Evolutionary conservation across 1,140 invertebrate genomes (phyloP), one percentile per base, ranked within the genome.

Genomic region (Battus philenor): DNA sequence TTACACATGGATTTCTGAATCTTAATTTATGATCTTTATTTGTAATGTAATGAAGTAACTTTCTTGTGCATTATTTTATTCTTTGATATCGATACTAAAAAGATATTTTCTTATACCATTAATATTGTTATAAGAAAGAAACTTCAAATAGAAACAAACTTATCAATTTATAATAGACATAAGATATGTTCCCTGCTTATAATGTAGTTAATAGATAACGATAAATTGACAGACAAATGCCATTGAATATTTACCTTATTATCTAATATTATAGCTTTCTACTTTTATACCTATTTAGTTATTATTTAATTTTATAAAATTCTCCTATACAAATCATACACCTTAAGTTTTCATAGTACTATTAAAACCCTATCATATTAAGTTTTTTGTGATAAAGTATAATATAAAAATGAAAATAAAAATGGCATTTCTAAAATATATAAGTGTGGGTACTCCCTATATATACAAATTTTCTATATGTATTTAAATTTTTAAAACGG

Each of bases 401-500:
- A 30, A 1, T 11, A 6, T 11, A 11, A 11, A 11, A 10, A 11
- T 11, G 10, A 11, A 11, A 10, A 11, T 30, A 13, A 29, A n/a
- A n/a, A n/a, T n/a, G n/a, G n/a, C n/a, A n/a, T n/a, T n/a, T n/a
- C n/a, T n/a, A n/a, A n/a, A n/a, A n/a, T n/a, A n/a, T 29, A 41
- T 41, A 10, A 41, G 29, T 41, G 16, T 41, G 9, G 55, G 50
- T 54, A 59, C 62, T 54, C 61, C 53, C 50, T 36, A 33, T 45
- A 50, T 56, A 55, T 46, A 44, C 30, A 30, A 49, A n/a, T n/a
- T n/a, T n/a, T n/a, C 16, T 17, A 50, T 17, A 16, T 31, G 47
- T 38, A 50, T 39, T 30, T 31, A 12, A 41, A 46, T 30, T n/a
- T 51, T 30, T 59, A 41, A 57, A 60, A 59, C 51, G 57, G 57